Evolutionary conservation across 1,140 invertebrate genomes (phyloP), one percentile per base, ranked within the genome.

Genomic region (Heliconius himera): DNA sequence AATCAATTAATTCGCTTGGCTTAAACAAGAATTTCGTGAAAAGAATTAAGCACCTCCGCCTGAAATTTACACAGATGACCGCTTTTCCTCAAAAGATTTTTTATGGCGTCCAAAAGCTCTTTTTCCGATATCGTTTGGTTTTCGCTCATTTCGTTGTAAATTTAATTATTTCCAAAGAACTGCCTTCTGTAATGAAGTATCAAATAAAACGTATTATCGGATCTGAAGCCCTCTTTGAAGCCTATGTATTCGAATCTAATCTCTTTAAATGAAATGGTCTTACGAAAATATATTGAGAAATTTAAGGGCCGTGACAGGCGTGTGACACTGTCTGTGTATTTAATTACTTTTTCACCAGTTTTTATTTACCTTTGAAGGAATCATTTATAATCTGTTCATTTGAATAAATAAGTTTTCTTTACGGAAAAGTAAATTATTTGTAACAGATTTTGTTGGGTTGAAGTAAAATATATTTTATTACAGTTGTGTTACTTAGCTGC

Each of bases 11-110:
- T 75, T 77, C 60, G 49, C 33, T 73, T 36, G 46, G 72, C 56
- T 78, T 73, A 70, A 80, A 73, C 70, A 60, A 72, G 72, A 79
- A 84, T 80, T 83, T 83, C 49, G 79, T 72, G 74, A 77, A 74
- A 81, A 77, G 76, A 75, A 74, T 86, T 77, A 51, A 38, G 70
- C 88, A 91, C 91, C 89, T 92, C 89, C 1, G 90, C 91, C 80
- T 91, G 89, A 83, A 92, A 88, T 89, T 92, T 91, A 85, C 87
- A 89, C 77, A 92, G 84, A 83, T 91, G 85, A 74, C 91, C 91
- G 82, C 84, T 85, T 76, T 85, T 91, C 78, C 85, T 91, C 77
- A 94, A 83, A 81, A 94, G 84, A 79, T 89, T 90, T 87, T 93
- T 94, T 83, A 94, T 93, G 22, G 89, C 90, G n/a, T 85, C 83